phyloP scores from a whole-genome alignment of 2,797 vertebrate genomes.

The Muscicapa comitata region DNA sequence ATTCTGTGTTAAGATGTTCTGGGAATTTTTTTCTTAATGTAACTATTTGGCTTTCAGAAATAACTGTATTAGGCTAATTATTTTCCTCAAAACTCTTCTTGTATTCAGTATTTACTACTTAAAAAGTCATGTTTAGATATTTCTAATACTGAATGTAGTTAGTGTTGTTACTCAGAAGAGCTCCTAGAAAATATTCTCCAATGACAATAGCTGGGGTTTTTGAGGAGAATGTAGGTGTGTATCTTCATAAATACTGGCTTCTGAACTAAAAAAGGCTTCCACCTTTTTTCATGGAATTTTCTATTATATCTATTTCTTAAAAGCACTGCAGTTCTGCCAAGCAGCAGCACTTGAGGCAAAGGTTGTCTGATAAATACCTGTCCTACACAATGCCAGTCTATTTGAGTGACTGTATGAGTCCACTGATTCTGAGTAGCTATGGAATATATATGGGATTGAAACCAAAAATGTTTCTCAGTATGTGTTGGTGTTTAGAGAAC shows the following conservation, averaged over 20 bases:
- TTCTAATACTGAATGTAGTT: background rate
- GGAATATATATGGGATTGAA: background rate
- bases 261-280: background rate
- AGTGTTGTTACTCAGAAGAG: background rate
- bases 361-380: background rate
- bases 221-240: conserved; percentile 21
- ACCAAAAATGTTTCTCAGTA: background rate
- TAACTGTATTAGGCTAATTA: background rate
- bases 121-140: background rate
- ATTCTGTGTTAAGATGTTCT: background rate
- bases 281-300: background rate
- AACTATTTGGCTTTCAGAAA: background rate
- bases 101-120: background rate
- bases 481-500: background rate
- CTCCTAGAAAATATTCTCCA: background rate
- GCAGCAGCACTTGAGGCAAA: background rate
- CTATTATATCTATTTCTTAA: background rate
- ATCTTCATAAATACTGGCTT: background rate
- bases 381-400: background rate
- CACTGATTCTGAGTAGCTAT: background rate
- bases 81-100: background rate
- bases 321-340: background rate
- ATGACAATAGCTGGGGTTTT: background rate
- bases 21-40: background rate
- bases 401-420: background rate